Conservation (phyloP, 2,797 vertebrate species). For the Eulemur mongoz region DNA sequence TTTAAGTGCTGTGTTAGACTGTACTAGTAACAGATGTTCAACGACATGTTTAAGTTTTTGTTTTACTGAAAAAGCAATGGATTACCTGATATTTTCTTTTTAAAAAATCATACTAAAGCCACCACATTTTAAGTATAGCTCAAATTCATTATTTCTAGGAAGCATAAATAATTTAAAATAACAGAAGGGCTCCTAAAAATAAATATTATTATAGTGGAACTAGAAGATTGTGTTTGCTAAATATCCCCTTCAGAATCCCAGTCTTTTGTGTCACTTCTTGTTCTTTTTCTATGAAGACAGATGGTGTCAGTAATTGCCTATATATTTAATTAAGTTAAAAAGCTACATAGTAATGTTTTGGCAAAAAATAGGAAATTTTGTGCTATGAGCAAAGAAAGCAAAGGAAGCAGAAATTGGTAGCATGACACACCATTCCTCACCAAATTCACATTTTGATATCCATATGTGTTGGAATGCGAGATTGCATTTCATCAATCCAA, state of each 20-base stretch:
- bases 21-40: constrained; percentile 84
- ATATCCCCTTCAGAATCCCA: constrained; percentile 78
- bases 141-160: constrained; percentile 66
- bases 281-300: constrained; percentile 85
- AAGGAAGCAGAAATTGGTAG: constrained; percentile 33
- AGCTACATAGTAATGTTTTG: constrained; percentile 83
- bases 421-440: not conserved
- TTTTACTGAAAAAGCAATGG: constrained; percentile 81
- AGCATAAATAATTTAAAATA: constrained; percentile 65
- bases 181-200: constrained; percentile 68
- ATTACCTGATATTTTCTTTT: constrained; percentile 82
- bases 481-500: not conserved
- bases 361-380: constrained; percentile 72
- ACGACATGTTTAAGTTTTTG: constrained; percentile 79
- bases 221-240: constrained; percentile 81
- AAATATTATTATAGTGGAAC: constrained; percentile 53
- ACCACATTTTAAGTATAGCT: constrained; percentile 63
- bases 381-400: constrained; percentile 58
- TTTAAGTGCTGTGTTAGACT: constrained; percentile 78
- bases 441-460: not conserved
- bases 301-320: constrained; percentile 89
- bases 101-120: constrained; percentile 56
- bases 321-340: constrained; percentile 87
- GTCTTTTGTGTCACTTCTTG: constrained; percentile 82
- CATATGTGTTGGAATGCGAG: not conserved